Evolutionary conservation across 2,888 invertebrate species (phyloP).

Genomic region (Drosophila pullipes): DNA sequence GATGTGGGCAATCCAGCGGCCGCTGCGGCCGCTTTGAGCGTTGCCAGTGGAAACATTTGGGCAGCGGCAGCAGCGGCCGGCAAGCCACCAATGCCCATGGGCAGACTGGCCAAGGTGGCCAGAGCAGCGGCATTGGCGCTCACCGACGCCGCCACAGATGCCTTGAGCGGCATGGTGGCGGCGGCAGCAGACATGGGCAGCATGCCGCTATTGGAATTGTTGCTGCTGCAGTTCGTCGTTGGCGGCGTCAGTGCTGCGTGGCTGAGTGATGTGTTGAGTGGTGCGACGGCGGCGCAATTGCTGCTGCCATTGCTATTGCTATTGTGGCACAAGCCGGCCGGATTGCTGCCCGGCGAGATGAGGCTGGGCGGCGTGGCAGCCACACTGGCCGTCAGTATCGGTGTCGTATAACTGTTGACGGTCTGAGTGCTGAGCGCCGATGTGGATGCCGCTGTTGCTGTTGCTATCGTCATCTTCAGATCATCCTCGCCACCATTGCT

Average conservation of each 20-base stretch:
- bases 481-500: constrained; percentile 77
- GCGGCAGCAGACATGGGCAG: constrained; percentile 70
- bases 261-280: constrained; percentile 48
- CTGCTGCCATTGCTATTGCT: constrained; percentile 65
- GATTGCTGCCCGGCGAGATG: constrained; percentile 60
- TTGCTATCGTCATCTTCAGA: constrained; percentile 68
- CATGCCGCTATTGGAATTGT: constrained; percentile 53
- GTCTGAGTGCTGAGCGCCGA: constrained; percentile 62
- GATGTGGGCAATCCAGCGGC: constrained; percentile 69
- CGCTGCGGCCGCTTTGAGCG: constrained; percentile 66
- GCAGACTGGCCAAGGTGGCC: constrained; percentile 57
- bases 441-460: constrained; percentile 39
- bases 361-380: constrained; percentile 63
- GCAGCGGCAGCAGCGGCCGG: constrained; percentile 55
- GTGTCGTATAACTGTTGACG: constrained; percentile 59
- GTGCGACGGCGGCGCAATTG: constrained; percentile 68
- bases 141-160: constrained; percentile 36
- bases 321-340: constrained; percentile 42
- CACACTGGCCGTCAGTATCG: constrained; percentile 53
- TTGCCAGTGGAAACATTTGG: constrained; percentile 78
- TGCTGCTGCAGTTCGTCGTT: constrained; percentile 46
- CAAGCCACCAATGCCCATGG: constrained; percentile 58
- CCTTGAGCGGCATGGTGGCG: constrained; percentile 57
- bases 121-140: constrained; percentile 57
- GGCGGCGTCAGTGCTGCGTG: constrained; percentile 59